Percentiles rank a stretch among this genome's conserved stretches.
These are phyloP conservation scores for Leptobrachium leishanense DNA, from an alignment of 2,113 vertebrate genomes.

Conservation along the genomic window DNA sequence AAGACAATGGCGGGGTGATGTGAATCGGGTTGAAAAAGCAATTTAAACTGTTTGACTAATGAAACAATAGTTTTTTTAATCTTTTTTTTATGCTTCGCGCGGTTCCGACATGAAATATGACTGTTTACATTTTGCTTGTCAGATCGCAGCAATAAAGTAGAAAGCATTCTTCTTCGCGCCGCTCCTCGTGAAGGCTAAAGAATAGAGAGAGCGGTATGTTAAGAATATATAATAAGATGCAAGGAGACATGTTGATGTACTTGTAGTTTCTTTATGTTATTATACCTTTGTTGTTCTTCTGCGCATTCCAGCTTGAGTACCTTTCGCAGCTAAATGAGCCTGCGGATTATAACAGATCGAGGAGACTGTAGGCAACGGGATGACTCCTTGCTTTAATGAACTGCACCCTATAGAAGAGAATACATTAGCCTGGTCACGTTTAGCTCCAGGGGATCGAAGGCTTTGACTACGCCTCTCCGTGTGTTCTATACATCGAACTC, in stretches of 20 bases:
- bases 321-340: conserved; percentile 10
- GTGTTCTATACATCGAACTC: too few species aligned
- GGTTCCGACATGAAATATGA: conserved; percentile 35
- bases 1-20: background rate
- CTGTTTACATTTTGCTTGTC: conserved; percentile 40
- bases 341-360: background rate
- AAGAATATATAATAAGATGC: conserved; percentile 51
- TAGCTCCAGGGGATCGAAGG: background rate
- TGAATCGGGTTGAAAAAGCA: conserved; percentile 25
- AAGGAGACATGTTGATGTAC: conserved; percentile 38
- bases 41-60: conserved; percentile 41
- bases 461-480: background rate
- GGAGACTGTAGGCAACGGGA: background rate
- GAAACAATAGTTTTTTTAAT: conserved; percentile 40
- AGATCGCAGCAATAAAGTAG: conserved; percentile 21
- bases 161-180: background rate
- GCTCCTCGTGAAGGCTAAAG: conserved; percentile 47
- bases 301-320: background rate
- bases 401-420: background rate
- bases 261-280: conserved; percentile 31
- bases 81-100: conserved; percentile 6
- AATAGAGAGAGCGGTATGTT: conserved; percentile 45
- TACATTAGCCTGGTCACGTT: background rate
- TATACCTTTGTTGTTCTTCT: conserved; percentile 4
- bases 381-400: background rate